Evolutionary conservation across 2,113 vertebrate species (phyloP).

Genomic region (Oncorhynchus masou): DNA sequence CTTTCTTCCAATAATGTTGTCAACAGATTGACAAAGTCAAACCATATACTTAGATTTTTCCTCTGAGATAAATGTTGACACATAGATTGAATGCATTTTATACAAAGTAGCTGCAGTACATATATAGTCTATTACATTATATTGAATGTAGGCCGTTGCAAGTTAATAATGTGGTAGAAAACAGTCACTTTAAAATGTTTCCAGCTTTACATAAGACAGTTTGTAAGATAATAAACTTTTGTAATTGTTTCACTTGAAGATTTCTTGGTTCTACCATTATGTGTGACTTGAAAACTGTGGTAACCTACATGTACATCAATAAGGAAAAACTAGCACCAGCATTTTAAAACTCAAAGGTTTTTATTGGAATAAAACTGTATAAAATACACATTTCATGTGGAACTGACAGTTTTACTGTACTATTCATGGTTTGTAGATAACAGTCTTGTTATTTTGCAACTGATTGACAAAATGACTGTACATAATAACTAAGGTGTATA

Average conservation of each 20-base stretch:
- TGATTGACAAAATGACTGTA: conserved; percentile 68
- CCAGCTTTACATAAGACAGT: neutral
- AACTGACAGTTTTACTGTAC: conserved; percentile 70
- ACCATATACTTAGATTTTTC: too few relatives aligned
- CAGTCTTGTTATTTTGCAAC: conserved; percentile 68
- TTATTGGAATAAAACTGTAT: conserved; percentile 49
- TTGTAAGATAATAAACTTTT: neutral
- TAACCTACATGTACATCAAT: conserved; percentile 39
- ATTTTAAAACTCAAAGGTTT: conserved; percentile 53
- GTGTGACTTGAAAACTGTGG: conserved; percentile 33
- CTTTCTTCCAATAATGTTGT: conserved; percentile 1
- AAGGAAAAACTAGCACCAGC: conserved; percentile 68
- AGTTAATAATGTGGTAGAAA: conserved; percentile 3
- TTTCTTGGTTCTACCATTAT: too few relatives aligned
- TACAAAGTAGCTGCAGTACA: conserved; percentile 9
- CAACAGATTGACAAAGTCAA: neutral
- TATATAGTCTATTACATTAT: conserved; percentile 14
- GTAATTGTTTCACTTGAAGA: too few relatives aligned
- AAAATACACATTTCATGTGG: conserved; percentile 55
- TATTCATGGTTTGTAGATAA: conserved; percentile 68
- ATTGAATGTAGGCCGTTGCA: conserved; percentile 66
- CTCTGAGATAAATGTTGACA: neutral
- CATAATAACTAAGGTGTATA: conserved; percentile 63
- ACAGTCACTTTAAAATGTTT: neutral
- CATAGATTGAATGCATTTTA: conserved; percentile 3